A percentile compares a stretch with the other conserved stretches of the same genome.
Evolutionary conservation across 1,140 invertebrate genomes (phyloP).

Genomic region (Drosophila malerkotliana): DNA sequence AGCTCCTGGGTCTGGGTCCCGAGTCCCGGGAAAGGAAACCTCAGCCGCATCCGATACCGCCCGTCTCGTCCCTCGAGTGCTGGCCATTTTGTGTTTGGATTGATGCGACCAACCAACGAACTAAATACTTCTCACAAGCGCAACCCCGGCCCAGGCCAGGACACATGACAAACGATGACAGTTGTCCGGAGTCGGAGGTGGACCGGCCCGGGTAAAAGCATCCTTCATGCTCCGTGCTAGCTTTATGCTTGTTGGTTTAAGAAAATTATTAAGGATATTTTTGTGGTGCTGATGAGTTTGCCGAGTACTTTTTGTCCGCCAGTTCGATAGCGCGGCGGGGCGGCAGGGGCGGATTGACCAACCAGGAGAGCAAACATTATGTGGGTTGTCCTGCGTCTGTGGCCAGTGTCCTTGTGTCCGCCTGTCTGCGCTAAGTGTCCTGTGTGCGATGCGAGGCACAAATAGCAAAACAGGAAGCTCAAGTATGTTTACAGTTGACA

Average conservation of each 20-base stretch:
- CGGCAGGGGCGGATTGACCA: conserved; percentile 54
- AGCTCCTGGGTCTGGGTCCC: background rate
- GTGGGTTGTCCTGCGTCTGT: conserved; percentile 34
- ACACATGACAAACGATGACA: conserved; percentile 82
- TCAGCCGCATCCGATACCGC: conserved; percentile 78
- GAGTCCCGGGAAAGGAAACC: conserved; percentile 61
- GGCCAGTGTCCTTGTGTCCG: conserved; percentile 7
- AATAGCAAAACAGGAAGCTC: conserved; percentile 82
- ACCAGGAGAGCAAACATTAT: conserved; percentile 67
- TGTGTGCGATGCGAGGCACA: conserved; percentile 59
- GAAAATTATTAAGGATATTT: conserved; percentile 83
- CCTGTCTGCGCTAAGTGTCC: conserved; percentile 49
- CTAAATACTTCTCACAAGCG: conserved; percentile 78
- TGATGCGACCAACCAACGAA: conserved; percentile 72
- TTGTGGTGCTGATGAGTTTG: conserved; percentile 83
- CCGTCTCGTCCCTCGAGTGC: conserved; percentile 34
- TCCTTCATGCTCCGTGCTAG: conserved; percentile 63
- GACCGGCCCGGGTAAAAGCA: conserved; percentile 66
- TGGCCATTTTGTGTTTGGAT: conserved; percentile 82
- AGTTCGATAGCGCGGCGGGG: background rate
- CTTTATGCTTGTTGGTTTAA: conserved; percentile 82
- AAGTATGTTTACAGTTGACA: conserved; percentile 83
- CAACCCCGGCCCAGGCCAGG: conserved; percentile 36
- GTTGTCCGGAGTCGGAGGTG: conserved; percentile 14
- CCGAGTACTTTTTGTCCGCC: conserved; percentile 72